These are phyloP conservation scores for Mus spicilegus DNA, from an alignment of 2,113 vertebrate genomes.

Conservation along the genomic window DNA sequence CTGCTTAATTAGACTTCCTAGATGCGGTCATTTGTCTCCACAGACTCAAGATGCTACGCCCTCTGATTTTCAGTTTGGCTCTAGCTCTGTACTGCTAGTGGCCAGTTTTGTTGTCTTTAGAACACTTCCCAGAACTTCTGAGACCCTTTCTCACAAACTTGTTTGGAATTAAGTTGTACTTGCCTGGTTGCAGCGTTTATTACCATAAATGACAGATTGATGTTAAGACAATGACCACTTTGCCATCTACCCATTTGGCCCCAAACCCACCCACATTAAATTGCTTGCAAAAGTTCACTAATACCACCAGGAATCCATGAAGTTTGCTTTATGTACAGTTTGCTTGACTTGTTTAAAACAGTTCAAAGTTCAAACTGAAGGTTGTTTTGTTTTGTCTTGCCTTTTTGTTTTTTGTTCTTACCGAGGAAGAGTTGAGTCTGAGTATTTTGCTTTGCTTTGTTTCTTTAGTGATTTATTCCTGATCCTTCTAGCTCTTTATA, in stretches of 20 bases:
- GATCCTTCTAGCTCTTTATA: neutral
- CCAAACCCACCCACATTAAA: neutral
- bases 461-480: neutral
- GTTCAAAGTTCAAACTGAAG: neutral
- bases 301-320: neutral
- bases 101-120: slow-evolving; percentile 14
- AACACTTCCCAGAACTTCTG: neutral
- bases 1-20: neutral
- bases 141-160: slow-evolving; percentile 15
- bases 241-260: neutral
- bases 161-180: slow-evolving; percentile 55
- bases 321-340: neutral
- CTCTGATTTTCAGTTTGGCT: slow-evolving; percentile 18
- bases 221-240: neutral
- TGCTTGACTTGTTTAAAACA: slow-evolving; percentile 9
- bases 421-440: slow-evolving; percentile 14
- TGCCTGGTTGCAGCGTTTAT: neutral
- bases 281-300: slow-evolving; percentile 44
- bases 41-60: neutral
- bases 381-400: too few relatives aligned
- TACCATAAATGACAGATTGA: neutral
- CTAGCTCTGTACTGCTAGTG: neutral
- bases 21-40: neutral
- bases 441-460: neutral
- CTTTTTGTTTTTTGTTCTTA: neutral